Evolutionary conservation across 2,797 vertebrate species (phyloP).

Genomic region (Crocodylus rhombifer): DNA sequence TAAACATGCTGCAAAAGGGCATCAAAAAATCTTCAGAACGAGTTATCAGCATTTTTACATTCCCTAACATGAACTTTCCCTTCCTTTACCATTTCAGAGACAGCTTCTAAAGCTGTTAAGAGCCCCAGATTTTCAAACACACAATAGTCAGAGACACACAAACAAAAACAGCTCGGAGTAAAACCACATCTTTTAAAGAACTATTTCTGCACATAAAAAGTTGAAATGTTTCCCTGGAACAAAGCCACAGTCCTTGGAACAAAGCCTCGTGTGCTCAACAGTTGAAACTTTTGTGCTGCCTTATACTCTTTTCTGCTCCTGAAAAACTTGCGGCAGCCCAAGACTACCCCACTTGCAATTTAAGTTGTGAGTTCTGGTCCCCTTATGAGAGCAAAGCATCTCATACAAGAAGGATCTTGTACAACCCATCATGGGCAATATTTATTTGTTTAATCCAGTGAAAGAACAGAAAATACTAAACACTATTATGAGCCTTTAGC

Average conservation of each 20-base stretch:
- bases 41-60: constrained; percentile 43
- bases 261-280: not conserved
- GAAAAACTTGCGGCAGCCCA: not conserved
- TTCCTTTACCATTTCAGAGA: constrained; percentile 2
- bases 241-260: too few relatives aligned
- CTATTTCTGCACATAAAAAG: not conserved
- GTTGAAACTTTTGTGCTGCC: not conserved
- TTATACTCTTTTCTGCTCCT: not conserved
- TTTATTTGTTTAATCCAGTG: not conserved
- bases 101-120: not conserved
- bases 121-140: not conserved
- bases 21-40: constrained; percentile 3
- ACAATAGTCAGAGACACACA: not conserved
- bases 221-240: not conserved
- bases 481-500: not conserved
- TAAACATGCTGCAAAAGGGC: constrained; percentile 5
- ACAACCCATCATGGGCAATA: not conserved
- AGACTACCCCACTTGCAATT: not conserved
- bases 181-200: not conserved
- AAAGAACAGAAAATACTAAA: not conserved
- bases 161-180: not conserved
- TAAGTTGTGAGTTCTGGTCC: not conserved
- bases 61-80: constrained; percentile 5
- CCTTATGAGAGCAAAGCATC: not conserved
- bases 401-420: not conserved